Evolutionary conservation across 1,140 invertebrate species (phyloP), one percentile per base, ranked within the genome.

Genomic region (Eriocheir sinensis): DNA sequence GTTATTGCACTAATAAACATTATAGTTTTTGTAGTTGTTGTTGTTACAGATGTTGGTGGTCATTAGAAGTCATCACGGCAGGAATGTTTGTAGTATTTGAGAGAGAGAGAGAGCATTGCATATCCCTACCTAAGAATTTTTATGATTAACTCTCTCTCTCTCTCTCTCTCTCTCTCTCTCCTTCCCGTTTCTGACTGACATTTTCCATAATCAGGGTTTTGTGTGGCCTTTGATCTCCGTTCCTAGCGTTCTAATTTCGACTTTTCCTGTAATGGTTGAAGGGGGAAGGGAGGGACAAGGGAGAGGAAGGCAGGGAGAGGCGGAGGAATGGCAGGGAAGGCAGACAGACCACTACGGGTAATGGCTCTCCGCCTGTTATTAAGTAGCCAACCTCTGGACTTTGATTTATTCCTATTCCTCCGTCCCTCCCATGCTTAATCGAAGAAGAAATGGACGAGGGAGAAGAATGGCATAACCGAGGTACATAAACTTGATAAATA

Each of bases 141-240:
- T 72, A 15, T 72, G n/a, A n/a, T n/a, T n/a, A n/a, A 27, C 83
- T 86, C 83, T 86, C 83, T 86, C 83, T 86, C 83, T 86, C 83
- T 86, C 30, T 86, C 83, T 86, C 83, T 41, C 2, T 86, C 15
- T 41, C 34, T 1, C n/a, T 86, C 30, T 86, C 15, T 86, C 36
- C 30, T 9, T 12, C 36, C 15, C 30, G 30, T 86, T n/a, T 27
- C 41, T 38, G n/a, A 3, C 34, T 91, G 53, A 38, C 53, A 60
- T 60, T 91, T 40, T 53, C 89, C 53, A 48, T 38, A 91, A 48
- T 91, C 48, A 60, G 53, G 89, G 36, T 72, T 91, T 53, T 53
- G 53, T 91, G 89, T 86, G 36, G 21, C 30, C 83, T 86, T 86
- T 86, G 83, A 86, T 86, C 83, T 38, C 80, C 36, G 83, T 86